Evolutionary conservation across 2,113 vertebrate genomes (phyloP).

Genomic region (Laticauda colubrina): DNA sequence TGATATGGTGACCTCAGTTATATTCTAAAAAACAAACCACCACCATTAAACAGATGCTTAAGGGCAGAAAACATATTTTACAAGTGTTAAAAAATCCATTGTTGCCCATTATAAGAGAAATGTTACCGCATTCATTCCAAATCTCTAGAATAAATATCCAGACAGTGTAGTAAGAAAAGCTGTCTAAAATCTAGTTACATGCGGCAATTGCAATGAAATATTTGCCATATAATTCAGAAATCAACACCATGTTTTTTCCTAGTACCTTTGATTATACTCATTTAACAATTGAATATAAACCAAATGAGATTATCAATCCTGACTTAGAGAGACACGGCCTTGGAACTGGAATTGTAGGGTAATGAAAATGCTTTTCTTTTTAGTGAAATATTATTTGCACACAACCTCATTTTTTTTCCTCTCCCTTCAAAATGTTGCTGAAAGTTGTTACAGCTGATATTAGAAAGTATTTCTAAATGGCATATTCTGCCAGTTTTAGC

Average conservation of each 20-base stretch:
- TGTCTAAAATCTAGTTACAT: slow-evolving; percentile 1
- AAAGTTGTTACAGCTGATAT: slow-evolving; percentile 36
- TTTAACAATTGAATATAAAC: slow-evolving; percentile 28
- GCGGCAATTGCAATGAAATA: background rate
- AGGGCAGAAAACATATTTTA: slow-evolving; percentile 12
- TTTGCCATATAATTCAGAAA: slow-evolving; percentile 18
- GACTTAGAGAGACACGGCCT: background rate
- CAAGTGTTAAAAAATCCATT: slow-evolving; percentile 17
- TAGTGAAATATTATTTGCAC: slow-evolving; percentile 20
- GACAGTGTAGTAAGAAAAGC: background rate
- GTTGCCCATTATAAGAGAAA: slow-evolving; percentile 17
- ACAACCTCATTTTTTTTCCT: background rate
- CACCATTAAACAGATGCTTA: background rate
- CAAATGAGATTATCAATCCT: slow-evolving; percentile 22
- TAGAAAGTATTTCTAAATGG: slow-evolving; percentile 35
- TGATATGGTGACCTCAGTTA: background rate
- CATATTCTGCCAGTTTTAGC: slow-evolving; percentile 34
- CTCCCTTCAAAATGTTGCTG: background rate
- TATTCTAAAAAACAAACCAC: background rate
- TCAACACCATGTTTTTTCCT: slow-evolving; percentile 6
- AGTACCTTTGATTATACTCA: slow-evolving; percentile 16
- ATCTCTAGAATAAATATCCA: slow-evolving; percentile 22
- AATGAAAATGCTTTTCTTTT: slow-evolving; percentile 16
- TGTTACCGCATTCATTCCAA: background rate
- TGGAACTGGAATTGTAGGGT: background rate